phyloP scores from a whole-genome alignment of 2,888 invertebrate species.

The Eupithecia subfuscata region DNA sequence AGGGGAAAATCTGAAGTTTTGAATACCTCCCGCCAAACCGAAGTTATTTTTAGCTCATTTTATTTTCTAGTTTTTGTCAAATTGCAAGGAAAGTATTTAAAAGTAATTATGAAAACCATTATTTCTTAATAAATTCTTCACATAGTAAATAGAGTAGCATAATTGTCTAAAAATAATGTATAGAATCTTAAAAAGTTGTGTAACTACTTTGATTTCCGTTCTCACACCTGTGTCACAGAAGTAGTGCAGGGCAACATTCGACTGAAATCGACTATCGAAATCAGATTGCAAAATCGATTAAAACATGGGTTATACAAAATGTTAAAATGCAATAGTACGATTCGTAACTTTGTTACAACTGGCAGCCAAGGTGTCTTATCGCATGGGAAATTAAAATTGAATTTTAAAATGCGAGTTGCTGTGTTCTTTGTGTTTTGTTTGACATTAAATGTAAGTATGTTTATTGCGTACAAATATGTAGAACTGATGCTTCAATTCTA shows the following conservation, averaged over 20 bases:
- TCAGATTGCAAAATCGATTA: slow-evolving; percentile 50
- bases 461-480: neutral
- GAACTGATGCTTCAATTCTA: neutral
- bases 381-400: slow-evolving; percentile 33
- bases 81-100: neutral
- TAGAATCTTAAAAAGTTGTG: slow-evolving; percentile 17
- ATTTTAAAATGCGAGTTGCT: slow-evolving; percentile 41
- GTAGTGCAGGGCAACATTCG: slow-evolving; percentile 38
- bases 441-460: slow-evolving; percentile 30
- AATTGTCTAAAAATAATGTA: neutral
- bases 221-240: slow-evolving; percentile 22
- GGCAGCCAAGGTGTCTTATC: slow-evolving; percentile 43
- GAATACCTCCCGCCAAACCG: neutral
- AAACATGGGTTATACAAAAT: slow-evolving; percentile 50
- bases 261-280: slow-evolving; percentile 45
- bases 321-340: slow-evolving; percentile 44
- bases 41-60: neutral
- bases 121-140: neutral
- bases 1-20: neutral
- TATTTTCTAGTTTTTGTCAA: neutral
- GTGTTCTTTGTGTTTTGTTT: slow-evolving; percentile 31
- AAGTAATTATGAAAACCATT: neutral
- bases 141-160: neutral
- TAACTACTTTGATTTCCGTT: slow-evolving; percentile 21
- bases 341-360: slow-evolving; percentile 47